phyloP scores from a whole-genome alignment of 2,797 vertebrate species.

The Streptopelia turtur region DNA sequence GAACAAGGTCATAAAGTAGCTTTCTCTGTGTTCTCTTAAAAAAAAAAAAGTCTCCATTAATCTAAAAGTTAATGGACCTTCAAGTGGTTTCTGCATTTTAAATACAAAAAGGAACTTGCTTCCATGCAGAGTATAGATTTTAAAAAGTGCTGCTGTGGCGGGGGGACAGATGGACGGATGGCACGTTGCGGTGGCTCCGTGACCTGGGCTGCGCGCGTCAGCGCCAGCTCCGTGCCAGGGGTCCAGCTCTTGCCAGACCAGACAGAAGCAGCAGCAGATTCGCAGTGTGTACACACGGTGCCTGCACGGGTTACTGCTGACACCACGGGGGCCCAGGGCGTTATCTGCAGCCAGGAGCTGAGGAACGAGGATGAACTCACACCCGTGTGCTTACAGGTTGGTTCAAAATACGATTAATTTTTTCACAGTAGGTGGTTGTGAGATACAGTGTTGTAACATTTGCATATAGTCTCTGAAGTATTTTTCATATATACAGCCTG shows the following conservation, averaged over 20 bases:
- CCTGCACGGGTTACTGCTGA: not conserved
- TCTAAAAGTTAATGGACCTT: not conserved
- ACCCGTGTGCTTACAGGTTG: not conserved
- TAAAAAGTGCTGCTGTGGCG: not conserved
- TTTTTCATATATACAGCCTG: not conserved
- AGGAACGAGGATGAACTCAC: not conserved
- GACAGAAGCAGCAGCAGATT: not conserved
- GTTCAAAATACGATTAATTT: not conserved
- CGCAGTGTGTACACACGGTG: not conserved
- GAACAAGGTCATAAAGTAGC: not conserved
- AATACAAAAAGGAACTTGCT: not conserved
- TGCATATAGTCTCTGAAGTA: not conserved
- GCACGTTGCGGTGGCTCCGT: not conserved
- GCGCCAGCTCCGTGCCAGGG: not conserved
- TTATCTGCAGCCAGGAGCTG: not conserved
- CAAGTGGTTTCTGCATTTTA: not conserved
- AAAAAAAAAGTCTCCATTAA: not conserved
- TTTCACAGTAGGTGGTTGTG: not conserved
- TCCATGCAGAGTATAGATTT: not conserved
- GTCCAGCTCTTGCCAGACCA: not conserved
- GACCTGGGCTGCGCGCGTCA: not conserved
- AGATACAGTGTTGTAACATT: not conserved
- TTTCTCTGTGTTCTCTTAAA: not conserved
- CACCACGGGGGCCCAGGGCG: fast-evolving
- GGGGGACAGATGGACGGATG: not conserved